phyloP scores from a whole-genome alignment of 2,888 invertebrate genomes.

The Trissonchulus latispiculum region DNA sequence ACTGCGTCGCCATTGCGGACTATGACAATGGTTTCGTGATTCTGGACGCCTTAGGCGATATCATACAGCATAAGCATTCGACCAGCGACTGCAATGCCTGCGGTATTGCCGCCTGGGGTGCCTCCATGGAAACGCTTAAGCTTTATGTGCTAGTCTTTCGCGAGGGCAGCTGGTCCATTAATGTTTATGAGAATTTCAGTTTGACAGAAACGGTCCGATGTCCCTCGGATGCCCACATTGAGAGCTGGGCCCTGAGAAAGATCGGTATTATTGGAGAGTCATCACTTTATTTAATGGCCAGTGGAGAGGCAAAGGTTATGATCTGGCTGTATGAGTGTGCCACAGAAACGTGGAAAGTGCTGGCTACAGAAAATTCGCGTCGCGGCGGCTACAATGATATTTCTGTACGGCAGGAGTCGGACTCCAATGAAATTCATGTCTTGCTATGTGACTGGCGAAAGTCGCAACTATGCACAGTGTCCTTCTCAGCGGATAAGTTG shows the following conservation, averaged over 20 bases:
- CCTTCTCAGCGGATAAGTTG: conserved; percentile 23
- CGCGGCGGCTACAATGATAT: conserved; percentile 25
- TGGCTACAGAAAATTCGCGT: conserved; percentile 20
- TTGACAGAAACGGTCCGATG: conserved; percentile 18
- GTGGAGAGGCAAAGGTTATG: conserved; percentile 26
- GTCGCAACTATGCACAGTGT: conserved; percentile 28
- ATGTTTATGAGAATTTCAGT: conserved; percentile 18
- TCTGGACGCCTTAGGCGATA: conserved; percentile 16
- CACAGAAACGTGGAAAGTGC: conserved; percentile 12
- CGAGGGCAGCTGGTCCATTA: conserved; percentile 22
- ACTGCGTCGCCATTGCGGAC: conserved; percentile 23
- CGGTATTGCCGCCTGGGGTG: conserved; percentile 11
- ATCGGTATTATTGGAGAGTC: conserved; percentile 2
- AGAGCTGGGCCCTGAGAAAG: conserved; percentile 24
- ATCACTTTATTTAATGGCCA: conserved; percentile 30
- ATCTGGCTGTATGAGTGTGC: conserved; percentile 29
- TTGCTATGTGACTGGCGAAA: conserved; percentile 31
- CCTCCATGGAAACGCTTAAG: background rate
- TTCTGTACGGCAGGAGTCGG: conserved; percentile 18
- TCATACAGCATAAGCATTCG: conserved; percentile 15
- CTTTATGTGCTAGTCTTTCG: conserved; percentile 21
- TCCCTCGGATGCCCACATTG: conserved; percentile 21
- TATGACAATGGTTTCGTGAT: conserved; percentile 25
- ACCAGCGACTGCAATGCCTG: conserved; percentile 22
- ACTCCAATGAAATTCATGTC: conserved; percentile 23